Conservation (phyloP, 2,113 vertebrate species). For the Aythya baeri region DNA sequence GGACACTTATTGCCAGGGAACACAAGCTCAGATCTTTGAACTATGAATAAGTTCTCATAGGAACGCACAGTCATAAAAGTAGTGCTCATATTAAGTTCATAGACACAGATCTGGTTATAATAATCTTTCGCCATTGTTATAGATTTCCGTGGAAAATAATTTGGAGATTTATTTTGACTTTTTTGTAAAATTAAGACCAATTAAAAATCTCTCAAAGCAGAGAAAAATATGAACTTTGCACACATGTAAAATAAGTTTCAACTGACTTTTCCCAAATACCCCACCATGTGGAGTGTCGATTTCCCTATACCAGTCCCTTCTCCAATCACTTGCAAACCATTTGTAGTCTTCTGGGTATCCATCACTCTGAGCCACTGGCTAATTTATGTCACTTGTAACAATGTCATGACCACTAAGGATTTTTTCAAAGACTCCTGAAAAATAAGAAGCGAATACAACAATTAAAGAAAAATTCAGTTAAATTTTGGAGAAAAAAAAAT, state of each 20-base stretch:
- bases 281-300: constrained; percentile 89
- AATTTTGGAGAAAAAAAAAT: constrained; percentile 1
- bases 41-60: neutral
- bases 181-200: constrained; percentile 74
- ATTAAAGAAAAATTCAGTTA: constrained; percentile 75
- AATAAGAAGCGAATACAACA: constrained; percentile 80
- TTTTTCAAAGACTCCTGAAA: constrained; percentile 85
- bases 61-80: constrained; percentile 2
- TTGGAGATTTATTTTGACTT: constrained; percentile 34
- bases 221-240: constrained; percentile 88
- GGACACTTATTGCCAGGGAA: constrained; percentile 8
- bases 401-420: constrained; percentile 84
- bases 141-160: constrained; percentile 89
- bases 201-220: constrained; percentile 75
- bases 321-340: constrained; percentile 91
- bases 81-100: constrained; percentile 33
- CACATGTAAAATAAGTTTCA: constrained; percentile 88
- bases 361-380: constrained; percentile 84
- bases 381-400: constrained; percentile 87
- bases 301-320: constrained; percentile 92
- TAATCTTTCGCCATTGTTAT: constrained; percentile 94
- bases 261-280: constrained; percentile 99
- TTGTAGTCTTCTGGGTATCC: constrained; percentile 84
- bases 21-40: constrained; percentile 32
- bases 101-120: constrained; percentile 51